phyloP scores from a whole-genome alignment of 30 jellyfish, hydroid and myxozoan species.

The Sanderia malayensis region DNA sequence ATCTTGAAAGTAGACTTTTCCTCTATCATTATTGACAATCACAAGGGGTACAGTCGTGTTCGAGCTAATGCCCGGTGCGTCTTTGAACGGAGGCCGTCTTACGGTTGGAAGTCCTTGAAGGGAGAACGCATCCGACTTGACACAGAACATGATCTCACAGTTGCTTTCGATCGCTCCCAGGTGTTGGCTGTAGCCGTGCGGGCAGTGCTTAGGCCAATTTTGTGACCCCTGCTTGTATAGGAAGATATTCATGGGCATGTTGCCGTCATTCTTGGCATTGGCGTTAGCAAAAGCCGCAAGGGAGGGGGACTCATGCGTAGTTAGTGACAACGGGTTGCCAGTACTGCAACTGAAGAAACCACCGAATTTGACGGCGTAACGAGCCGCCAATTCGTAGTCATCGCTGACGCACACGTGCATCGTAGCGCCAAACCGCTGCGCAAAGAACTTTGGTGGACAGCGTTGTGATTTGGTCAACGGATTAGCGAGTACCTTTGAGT shows the following conservation, averaged over 20 bases:
- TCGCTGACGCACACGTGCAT: slow-evolving; percentile 76
- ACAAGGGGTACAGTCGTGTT: slow-evolving; percentile 73
- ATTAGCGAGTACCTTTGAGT: slow-evolving; percentile 49
- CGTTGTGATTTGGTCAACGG: slow-evolving; percentile 62
- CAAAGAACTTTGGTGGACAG: slow-evolving; percentile 77
- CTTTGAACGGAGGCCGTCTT: slow-evolving; percentile 68
- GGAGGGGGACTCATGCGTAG: slow-evolving; percentile 25
- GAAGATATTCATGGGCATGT: slow-evolving; percentile 31
- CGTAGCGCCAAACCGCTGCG: slow-evolving; percentile 60
- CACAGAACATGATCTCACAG: slow-evolving; percentile 74
- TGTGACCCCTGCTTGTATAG: slow-evolving; percentile 58
- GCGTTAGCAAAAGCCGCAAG: slow-evolving; percentile 21
- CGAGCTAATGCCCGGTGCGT: slow-evolving; percentile 45
- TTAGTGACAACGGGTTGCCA: slow-evolving; percentile 69
- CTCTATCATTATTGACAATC: slow-evolving; percentile 61
- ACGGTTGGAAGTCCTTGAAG: slow-evolving; percentile 57
- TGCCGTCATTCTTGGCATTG: background rate
- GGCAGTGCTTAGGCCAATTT: slow-evolving; percentile 73
- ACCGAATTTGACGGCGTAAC: slow-evolving; percentile 58
- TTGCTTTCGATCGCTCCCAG: slow-evolving; percentile 62
- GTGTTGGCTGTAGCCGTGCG: slow-evolving; percentile 71
- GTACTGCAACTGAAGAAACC: slow-evolving; percentile 72
- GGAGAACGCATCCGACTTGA: slow-evolving; percentile 60
- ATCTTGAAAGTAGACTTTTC: slow-evolving; percentile 56
- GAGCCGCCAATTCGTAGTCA: slow-evolving; percentile 62